Evolutionary conservation across 2,888 invertebrate species (phyloP).

Genomic region (Lysandra bellargus): DNA sequence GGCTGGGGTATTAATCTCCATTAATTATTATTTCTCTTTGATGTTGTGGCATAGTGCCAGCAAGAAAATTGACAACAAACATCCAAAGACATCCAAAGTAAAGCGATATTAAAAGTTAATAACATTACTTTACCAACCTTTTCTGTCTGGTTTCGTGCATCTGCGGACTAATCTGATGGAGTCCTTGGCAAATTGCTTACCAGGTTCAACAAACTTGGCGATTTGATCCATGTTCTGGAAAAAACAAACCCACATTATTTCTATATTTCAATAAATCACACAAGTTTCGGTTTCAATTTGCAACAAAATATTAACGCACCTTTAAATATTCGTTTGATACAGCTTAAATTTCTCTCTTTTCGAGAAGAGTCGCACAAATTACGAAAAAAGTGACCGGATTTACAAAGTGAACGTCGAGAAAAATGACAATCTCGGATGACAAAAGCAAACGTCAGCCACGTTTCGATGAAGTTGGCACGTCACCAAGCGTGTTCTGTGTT

Average conservation of each 20-base stretch:
- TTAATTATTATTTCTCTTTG: too few relatives aligned
- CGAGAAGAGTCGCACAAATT: conserved; percentile 5
- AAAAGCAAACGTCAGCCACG: conserved; percentile 73
- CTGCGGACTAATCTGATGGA: conserved; percentile 98
- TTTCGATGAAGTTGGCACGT: conserved; percentile 69
- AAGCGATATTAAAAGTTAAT: neutral
- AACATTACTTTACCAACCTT: conserved; percentile 82
- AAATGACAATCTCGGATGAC: conserved; percentile 48
- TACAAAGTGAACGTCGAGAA: conserved; percentile 44
- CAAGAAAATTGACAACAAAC: neutral
- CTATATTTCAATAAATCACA: neutral
- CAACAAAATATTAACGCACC: conserved; percentile 22
- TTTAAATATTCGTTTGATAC: conserved; percentile 14
- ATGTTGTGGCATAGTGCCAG: conserved; percentile 14
- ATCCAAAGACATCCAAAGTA: neutral
- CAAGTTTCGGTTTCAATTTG: neutral
- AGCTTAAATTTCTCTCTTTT: conserved; percentile 7
- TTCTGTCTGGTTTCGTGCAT: conserved; percentile 99
- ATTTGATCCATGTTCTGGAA: conserved; percentile 95
- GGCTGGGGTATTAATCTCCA: neutral
- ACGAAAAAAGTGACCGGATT: neutral
- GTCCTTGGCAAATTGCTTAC: conserved; percentile 98
- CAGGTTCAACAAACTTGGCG: conserved; percentile 95
- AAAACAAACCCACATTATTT: conserved; percentile 45
- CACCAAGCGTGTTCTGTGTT: conserved; percentile 52